A percentile compares a stretch with the other conserved stretches of the same genome.
Evolutionary conservation across 2,888 invertebrate genomes (phyloP).

Genomic region (Oithona nana): DNA sequence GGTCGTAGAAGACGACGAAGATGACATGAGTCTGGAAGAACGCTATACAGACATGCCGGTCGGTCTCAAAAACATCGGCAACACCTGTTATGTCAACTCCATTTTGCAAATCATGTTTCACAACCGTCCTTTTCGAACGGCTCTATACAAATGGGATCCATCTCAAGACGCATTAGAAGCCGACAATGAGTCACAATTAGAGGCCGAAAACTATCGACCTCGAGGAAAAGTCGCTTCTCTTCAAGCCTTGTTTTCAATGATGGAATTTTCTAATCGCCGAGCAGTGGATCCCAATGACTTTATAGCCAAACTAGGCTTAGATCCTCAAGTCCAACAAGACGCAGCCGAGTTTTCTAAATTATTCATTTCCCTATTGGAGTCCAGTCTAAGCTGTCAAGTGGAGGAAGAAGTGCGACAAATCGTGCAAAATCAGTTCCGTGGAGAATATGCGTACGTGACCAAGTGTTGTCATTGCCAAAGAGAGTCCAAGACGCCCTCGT

Average conservation of each 20-base stretch:
- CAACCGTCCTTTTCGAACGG: slow-evolving; percentile 35
- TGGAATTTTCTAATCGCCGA: slow-evolving; percentile 35
- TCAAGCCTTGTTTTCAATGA: slow-evolving; percentile 39
- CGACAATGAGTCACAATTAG: slow-evolving; percentile 13
- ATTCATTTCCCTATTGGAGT: slow-evolving; percentile 38
- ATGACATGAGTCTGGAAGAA: slow-evolving; percentile 26
- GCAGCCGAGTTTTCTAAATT: slow-evolving; percentile 45
- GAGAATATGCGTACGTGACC: slow-evolving; percentile 34
- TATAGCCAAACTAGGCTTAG: slow-evolving; percentile 36
- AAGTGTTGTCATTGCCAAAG: slow-evolving; percentile 36
- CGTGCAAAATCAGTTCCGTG: slow-evolving; percentile 32
- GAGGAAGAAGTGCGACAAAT: slow-evolving; percentile 26
- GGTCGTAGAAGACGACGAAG: slow-evolving; percentile 21
- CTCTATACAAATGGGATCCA: slow-evolving; percentile 16
- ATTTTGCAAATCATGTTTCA: slow-evolving; percentile 43
- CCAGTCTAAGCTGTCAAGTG: slow-evolving; percentile 29
- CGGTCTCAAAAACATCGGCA: slow-evolving; percentile 42
- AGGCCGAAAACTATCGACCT: slow-evolving; percentile 25
- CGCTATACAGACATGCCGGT: slow-evolving; percentile 34
- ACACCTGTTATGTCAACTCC: slow-evolving; percentile 45
- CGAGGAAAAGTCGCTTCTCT: slow-evolving; percentile 35
- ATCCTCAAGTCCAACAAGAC: slow-evolving; percentile 41
- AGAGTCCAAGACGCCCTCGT: slow-evolving; percentile 34
- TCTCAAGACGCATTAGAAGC: slow-evolving; percentile 6
- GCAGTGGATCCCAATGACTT: slow-evolving; percentile 38